Percentiles rank a stretch among this genome's conserved stretches.
Evolutionary conservation across 2,888 invertebrate species (phyloP).

Genomic region (Himalopsyche kuldschensis): DNA sequence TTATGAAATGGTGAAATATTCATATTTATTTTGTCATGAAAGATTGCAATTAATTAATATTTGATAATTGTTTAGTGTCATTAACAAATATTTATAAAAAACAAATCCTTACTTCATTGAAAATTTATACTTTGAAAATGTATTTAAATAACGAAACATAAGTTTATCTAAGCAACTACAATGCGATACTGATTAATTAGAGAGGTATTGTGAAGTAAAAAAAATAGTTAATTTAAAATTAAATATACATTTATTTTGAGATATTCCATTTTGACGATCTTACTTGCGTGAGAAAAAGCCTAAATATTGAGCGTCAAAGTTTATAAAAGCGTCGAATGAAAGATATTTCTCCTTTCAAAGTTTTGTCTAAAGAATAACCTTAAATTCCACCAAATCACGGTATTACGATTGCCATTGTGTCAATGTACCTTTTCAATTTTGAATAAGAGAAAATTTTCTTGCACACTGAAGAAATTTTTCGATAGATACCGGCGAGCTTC

Average conservation of each 20-base stretch:
- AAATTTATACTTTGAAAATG: no score
- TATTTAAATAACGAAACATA: no score
- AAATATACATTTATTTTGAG: background rate
- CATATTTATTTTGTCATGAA: no score
- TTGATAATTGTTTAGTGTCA: no score
- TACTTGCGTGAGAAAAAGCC: background rate
- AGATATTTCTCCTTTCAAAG: background rate
- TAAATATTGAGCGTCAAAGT: background rate
- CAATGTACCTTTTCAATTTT: conserved; percentile 15
- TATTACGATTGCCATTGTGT: conserved; percentile 7
- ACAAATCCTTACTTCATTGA: no score
- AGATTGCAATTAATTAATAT: no score
- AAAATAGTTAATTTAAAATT: no score
- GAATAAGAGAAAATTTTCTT: conserved; percentile 5
- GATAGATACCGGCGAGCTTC: background rate
- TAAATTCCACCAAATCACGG: conserved; percentile 4
- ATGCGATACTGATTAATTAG: no score
- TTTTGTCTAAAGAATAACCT: conserved; percentile 2
- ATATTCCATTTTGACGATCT: background rate
- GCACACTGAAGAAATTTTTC: background rate
- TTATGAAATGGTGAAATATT: no score
- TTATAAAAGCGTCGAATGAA: background rate
- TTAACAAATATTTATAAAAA: no score
- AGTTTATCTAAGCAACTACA: no score
- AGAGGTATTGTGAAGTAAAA: no score